These are phyloP conservation scores for Halocynthia aurantium DNA, from an alignment of 23 tunicate genomes.

Conservation along the genomic window DNA sequence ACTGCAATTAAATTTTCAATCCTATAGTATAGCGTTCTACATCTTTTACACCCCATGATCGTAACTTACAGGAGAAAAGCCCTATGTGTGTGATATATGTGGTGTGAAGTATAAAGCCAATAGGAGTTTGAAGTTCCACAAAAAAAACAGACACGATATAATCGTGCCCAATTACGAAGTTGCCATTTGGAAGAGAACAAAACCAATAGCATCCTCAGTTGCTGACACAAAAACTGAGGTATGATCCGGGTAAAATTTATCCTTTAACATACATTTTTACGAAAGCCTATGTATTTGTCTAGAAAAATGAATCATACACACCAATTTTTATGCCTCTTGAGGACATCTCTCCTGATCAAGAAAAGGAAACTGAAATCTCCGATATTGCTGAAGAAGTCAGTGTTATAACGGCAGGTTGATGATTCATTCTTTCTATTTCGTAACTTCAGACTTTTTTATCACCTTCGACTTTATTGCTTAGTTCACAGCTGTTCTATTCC, in stretches of 20 bases:
- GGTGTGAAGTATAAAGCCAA: slow-evolving; percentile 32
- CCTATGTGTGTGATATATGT: slow-evolving; percentile 31
- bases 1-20: too few species aligned
- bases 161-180: slow-evolving; percentile 26
- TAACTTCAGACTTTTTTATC: not conserved
- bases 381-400: slow-evolving; percentile 7
- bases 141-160: slow-evolving; percentile 20
- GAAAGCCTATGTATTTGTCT: too few species aligned
- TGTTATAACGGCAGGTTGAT: not conserved
- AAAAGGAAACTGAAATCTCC: not conserved
- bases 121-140: slow-evolving; percentile 41
- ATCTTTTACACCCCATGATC: not conserved
- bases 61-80: slow-evolving; percentile 38
- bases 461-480: too few species aligned
- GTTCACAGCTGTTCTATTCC: too few species aligned
- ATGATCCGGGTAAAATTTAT: too few species aligned
- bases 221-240: too few species aligned
- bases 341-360: not conserved
- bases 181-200: slow-evolving; percentile 20
- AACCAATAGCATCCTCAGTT: too few species aligned
- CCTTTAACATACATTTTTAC: too few species aligned
- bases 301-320: too few species aligned
- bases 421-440: not conserved
- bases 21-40: not conserved
- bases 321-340: too few species aligned